Conservation (phyloP, 2,888 invertebrate species). For the Muscina levida region DNA sequence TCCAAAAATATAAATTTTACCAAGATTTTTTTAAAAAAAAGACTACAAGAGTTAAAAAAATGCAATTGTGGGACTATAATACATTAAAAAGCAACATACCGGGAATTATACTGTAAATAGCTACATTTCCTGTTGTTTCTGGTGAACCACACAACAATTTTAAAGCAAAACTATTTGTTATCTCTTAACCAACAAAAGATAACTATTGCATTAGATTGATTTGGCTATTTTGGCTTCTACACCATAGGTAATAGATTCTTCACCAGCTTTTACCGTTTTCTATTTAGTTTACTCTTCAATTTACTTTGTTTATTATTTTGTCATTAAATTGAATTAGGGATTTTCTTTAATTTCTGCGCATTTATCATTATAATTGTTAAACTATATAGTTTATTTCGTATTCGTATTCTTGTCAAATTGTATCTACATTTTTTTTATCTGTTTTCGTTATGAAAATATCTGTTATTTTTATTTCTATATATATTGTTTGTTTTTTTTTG, state of each 20-base stretch:
- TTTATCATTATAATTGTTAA: slow-evolving; percentile 2
- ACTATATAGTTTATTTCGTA: background rate
- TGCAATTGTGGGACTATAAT: too few species aligned
- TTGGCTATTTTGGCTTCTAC: background rate
- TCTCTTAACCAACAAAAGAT: too few species aligned
- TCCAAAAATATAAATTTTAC: too few species aligned
- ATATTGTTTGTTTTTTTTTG: slow-evolving; percentile 42
- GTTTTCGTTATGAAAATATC: slow-evolving; percentile 46
- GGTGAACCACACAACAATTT: too few species aligned
- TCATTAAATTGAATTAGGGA: slow-evolving; percentile 7
- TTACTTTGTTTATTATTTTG: slow-evolving; percentile 17
- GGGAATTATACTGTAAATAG: too few species aligned
- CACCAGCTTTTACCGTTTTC: background rate
- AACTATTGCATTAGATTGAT: too few species aligned
- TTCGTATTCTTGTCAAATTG: slow-evolving; percentile 21
- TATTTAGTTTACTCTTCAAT: slow-evolving; percentile 17
- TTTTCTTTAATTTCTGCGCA: slow-evolving; percentile 7
- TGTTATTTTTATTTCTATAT: slow-evolving; percentile 43
- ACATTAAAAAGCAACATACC: too few species aligned
- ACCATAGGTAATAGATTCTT: background rate
- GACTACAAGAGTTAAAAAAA: too few species aligned
- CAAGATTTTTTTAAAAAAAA: too few species aligned
- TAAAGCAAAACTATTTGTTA: too few species aligned
- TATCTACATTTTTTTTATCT: slow-evolving; percentile 41
- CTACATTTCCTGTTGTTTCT: too few species aligned